A percentile compares a stretch with the other conserved stretches of the same genome.
These are phyloP conservation scores for Lampris incognitus DNA, from an alignment of 2,113 vertebrate genomes.

Conservation along the genomic window DNA sequence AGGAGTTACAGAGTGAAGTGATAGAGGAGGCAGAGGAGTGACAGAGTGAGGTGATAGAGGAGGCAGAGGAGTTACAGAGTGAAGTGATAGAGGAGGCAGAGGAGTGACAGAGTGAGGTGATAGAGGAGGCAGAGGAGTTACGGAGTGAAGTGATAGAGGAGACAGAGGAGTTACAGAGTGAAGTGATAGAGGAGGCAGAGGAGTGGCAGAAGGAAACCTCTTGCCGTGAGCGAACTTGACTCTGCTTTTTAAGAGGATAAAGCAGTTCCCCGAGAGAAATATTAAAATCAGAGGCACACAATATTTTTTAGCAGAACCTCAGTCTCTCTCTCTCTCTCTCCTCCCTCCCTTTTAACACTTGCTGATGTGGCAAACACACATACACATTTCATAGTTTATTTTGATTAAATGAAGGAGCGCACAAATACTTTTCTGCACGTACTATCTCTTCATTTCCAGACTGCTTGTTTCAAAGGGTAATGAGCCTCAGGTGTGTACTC, in stretches of 20 bases:
- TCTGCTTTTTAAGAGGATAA: slow-evolving; percentile 42
- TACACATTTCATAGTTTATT: slow-evolving; percentile 25
- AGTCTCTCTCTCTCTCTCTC: slow-evolving; percentile 13
- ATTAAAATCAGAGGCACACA: slow-evolving; percentile 45
- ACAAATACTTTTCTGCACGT: slow-evolving; percentile 18
- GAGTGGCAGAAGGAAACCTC: slow-evolving; percentile 35
- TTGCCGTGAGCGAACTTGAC: slow-evolving; percentile 49
- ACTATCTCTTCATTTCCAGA: neutral
- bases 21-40: slow-evolving; percentile 10
- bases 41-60: slow-evolving; percentile 9
- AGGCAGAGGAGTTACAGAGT: too few species aligned
- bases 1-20: slow-evolving; percentile 1
- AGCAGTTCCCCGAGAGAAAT: slow-evolving; percentile 60
- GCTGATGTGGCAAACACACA: neutral
- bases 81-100: slow-evolving; percentile 12
- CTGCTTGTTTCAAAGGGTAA: neutral
- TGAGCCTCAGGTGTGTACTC: neutral
- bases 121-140: neutral
- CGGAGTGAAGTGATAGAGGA: slow-evolving; percentile 1
- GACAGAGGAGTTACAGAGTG: too few species aligned
- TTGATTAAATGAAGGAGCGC: slow-evolving; percentile 26
- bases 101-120: neutral
- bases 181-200: slow-evolving; percentile 21
- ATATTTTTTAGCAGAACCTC: neutral
- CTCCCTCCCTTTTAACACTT: neutral